Base-by-base conservation (phyloP, 1,140 invertebrate species). In the Plectrocnemia conspersa region DNA sequence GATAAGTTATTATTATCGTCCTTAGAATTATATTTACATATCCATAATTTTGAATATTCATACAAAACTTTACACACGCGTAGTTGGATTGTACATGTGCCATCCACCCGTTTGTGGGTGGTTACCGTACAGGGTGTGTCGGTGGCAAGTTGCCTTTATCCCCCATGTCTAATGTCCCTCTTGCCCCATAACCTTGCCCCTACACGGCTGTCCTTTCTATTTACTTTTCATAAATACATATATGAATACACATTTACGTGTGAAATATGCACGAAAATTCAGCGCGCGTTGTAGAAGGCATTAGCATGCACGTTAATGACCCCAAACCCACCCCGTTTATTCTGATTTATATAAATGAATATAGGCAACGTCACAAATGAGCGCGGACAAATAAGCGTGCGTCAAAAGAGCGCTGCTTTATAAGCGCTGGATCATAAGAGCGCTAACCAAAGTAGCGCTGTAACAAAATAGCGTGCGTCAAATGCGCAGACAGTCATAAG, bases 151-250 rank as follows among this genome's bases (percentile, higher is more conserved):
- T 23, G 27, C 25, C 9, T 33, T 29, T 10, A 9, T 11, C 38
- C 25, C 27, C 50, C 50, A 19, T 44, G 38, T 52, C 50, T 50
- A 50, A 38, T 46, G 52, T 58, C 59, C 54, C 59, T 52, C 42
- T 58, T 52, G 56, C 52, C 55, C 55, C 52, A 54, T 54, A 55
- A 58, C 50, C 38, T 32, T 27, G 49, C 40, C 59, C 52, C 50
- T 36, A 47, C 32, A 36, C 41, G 27, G 33, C 52, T 52, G 56
- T 56, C 55, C 59, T 61, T 57, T 56, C 52, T 61, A 48, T 58
- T 58, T 58, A 58, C 59, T 61, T 61, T 61, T 61, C 59, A 61
- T 61, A 61, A 61, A 61, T 49, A 47, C 59, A 40, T 36, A 61
- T 38, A 55, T 45, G 23, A 59, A 59, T 47, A 54, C 42, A 50